Percentiles rank a stretch among this genome's conserved stretches.
Evolutionary conservation across 2,888 invertebrate genomes (phyloP).

Genomic region (Deilephila elpenor): DNA sequence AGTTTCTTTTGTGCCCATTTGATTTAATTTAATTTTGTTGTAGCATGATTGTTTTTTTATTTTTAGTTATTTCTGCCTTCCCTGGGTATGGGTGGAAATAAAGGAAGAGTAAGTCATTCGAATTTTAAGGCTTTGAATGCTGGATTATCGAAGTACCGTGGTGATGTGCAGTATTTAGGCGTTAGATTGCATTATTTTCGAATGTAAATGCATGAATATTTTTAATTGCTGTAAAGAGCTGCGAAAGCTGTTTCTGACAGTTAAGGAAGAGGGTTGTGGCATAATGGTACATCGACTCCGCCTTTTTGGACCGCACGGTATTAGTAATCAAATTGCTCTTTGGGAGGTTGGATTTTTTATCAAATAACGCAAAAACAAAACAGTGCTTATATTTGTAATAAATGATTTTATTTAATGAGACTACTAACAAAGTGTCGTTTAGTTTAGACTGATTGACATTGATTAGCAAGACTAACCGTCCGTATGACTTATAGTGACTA

Average conservation of each 20-base stretch:
- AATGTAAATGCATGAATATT: slow-evolving; percentile 30
- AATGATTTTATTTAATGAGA: not conserved
- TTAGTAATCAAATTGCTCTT: not conserved
- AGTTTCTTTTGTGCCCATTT: slow-evolving; percentile 32
- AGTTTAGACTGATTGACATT: not conserved
- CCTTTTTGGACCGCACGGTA: slow-evolving; percentile 2
- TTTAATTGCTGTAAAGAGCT: slow-evolving; percentile 28
- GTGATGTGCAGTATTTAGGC: slow-evolving; percentile 50
- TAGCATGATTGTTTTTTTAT: slow-evolving; percentile 68
- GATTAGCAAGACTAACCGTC: slow-evolving; percentile 4
- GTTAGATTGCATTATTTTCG: slow-evolving; percentile 36
- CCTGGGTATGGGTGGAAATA: slow-evolving; percentile 75
- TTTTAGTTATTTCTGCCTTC: slow-evolving; percentile 80
- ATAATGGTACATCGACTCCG: slow-evolving; percentile 3
- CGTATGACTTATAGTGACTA: slow-evolving; percentile 18
- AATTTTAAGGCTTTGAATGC: slow-evolving; percentile 71
- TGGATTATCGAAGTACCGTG: slow-evolving; percentile 59
- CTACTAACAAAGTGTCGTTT: not conserved
- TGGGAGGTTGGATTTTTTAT: not conserved
- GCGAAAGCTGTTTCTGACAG: not conserved
- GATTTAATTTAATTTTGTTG: slow-evolving; percentile 50
- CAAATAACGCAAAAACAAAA: slow-evolving; percentile 15
- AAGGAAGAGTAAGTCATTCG: slow-evolving; percentile 75
- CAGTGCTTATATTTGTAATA: slow-evolving; percentile 5
- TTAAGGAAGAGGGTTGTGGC: slow-evolving; percentile 9